phyloP scores from a whole-genome alignment of 2,113 vertebrate genomes.

The Pyrgilauda ruficollis region DNA sequence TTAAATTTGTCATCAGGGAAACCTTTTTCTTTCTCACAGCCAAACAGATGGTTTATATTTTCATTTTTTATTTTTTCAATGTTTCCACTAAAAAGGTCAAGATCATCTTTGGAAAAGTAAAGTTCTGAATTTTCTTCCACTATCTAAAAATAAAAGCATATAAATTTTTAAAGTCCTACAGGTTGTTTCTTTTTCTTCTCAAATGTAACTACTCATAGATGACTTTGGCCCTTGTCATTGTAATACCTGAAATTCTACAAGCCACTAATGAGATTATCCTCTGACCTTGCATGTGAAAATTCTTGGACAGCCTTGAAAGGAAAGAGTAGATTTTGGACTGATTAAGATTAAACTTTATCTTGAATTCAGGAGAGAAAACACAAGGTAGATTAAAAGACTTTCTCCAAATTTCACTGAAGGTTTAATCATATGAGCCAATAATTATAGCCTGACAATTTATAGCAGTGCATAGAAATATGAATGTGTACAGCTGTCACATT shows the following conservation, averaged over 20 bases:
- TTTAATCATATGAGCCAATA: background rate
- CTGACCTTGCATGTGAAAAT: background rate
- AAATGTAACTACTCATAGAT: background rate
- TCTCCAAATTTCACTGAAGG: background rate
- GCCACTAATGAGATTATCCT: background rate
- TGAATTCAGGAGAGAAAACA: background rate
- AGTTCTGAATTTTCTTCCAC: conserved; percentile 43
- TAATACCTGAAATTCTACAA: background rate
- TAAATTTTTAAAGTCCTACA: background rate
- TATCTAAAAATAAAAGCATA: conserved; percentile 31
- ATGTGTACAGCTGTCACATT: background rate
- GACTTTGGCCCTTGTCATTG: background rate
- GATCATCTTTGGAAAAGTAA: conserved; percentile 19
- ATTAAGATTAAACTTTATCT: background rate
- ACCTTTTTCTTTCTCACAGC: conserved; percentile 56
- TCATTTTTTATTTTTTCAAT: background rate
- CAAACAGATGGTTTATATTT: conserved; percentile 74
- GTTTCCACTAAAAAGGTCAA: conserved; percentile 39
- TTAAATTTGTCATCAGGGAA: conserved; percentile 72
- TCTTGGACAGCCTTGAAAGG: background rate
- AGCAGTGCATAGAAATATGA: background rate
- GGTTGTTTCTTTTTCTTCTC: background rate
- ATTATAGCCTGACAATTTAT: background rate
- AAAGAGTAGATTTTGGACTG: background rate
- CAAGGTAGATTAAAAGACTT: background rate